Percentiles rank a stretch among this genome's conserved stretches.
Evolutionary conservation across 2,113 vertebrate genomes (phyloP).

Genomic region (Cynopterus brachyotis): DNA sequence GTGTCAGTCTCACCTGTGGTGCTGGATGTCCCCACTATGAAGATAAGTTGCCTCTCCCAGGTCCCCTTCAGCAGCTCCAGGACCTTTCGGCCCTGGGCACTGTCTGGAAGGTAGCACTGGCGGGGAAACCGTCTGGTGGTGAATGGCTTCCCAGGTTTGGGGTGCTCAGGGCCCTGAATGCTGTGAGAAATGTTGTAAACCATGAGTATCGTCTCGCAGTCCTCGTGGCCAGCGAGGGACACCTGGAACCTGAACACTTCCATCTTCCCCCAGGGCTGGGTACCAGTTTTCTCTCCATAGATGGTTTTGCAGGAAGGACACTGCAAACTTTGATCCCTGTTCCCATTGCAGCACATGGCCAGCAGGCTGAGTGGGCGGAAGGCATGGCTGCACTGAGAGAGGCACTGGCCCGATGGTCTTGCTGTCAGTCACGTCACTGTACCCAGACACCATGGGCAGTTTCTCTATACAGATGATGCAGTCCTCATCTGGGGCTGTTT

Average conservation of each 20-base stretch:
- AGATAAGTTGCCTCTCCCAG: slow-evolving; percentile 95
- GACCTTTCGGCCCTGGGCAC: slow-evolving; percentile 93
- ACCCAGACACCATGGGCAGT: slow-evolving; percentile 90
- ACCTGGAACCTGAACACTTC: slow-evolving; percentile 92
- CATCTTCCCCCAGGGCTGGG: slow-evolving; percentile 97
- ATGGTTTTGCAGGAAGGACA: slow-evolving; percentile 98
- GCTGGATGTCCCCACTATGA: slow-evolving; percentile 96
- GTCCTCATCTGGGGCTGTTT: slow-evolving; percentile 86
- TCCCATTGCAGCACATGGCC: slow-evolving; percentile 98
- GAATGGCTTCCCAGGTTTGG: slow-evolving; percentile 94
- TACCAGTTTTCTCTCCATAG: slow-evolving; percentile 98
- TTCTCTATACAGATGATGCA: slow-evolving; percentile 99
- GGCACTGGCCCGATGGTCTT: slow-evolving; percentile 84
- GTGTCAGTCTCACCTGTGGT: slow-evolving; percentile 97
- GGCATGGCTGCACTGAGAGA: slow-evolving; percentile 91
- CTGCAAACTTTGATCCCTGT: slow-evolving; percentile 98
- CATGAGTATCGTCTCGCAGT: slow-evolving; percentile 95
- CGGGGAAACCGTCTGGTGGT: slow-evolving; percentile 96
- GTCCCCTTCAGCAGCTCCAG: slow-evolving; percentile 95
- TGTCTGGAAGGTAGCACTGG: slow-evolving; percentile 95
- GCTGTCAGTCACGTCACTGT: slow-evolving; percentile 82
- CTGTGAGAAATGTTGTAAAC: slow-evolving; percentile 95
- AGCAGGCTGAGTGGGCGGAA: slow-evolving; percentile 97
- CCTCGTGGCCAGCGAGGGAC: slow-evolving; percentile 94
- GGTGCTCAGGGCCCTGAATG: slow-evolving; percentile 96